phyloP scores from a whole-genome alignment of 2,113 vertebrate species.

The Eretmodus cyanostictus region DNA sequence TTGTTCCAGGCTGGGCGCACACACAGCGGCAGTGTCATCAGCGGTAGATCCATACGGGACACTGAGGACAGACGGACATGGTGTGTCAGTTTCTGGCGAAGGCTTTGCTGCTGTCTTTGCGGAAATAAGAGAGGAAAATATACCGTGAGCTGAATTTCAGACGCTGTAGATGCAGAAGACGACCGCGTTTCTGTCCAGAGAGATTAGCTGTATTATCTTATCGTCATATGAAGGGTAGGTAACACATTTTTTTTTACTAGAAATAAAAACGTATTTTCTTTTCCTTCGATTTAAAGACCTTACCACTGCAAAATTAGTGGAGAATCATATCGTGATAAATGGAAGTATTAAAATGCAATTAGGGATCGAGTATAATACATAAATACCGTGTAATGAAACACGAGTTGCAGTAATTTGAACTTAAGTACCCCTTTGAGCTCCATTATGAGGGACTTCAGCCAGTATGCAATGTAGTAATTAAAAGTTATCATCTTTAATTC shows the following conservation, averaged over 20 bases:
- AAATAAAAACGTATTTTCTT: not conserved
- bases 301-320: not conserved
- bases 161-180: not conserved
- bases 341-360: not conserved
- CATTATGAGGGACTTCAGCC: not conserved
- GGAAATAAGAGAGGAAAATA: not conserved
- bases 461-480: not conserved
- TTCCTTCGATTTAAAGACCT: not conserved
- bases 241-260: not conserved
- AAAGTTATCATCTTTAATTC: not conserved
- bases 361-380: not conserved
- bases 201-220: not conserved
- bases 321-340: not conserved
- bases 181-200: not conserved
- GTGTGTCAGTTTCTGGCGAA: not conserved
- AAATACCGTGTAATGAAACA: not conserved
- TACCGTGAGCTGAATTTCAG: not conserved
- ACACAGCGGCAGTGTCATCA: conserved; percentile 2
- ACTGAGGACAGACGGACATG: not conserved
- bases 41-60: not conserved
- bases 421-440: not conserved
- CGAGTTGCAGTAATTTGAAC: not conserved
- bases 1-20: not conserved
- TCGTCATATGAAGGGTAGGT: conserved; percentile 17
- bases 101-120: not conserved